Evolutionary conservation across 2,113 vertebrate species (phyloP).

Genomic region (Carlito syrichta): DNA sequence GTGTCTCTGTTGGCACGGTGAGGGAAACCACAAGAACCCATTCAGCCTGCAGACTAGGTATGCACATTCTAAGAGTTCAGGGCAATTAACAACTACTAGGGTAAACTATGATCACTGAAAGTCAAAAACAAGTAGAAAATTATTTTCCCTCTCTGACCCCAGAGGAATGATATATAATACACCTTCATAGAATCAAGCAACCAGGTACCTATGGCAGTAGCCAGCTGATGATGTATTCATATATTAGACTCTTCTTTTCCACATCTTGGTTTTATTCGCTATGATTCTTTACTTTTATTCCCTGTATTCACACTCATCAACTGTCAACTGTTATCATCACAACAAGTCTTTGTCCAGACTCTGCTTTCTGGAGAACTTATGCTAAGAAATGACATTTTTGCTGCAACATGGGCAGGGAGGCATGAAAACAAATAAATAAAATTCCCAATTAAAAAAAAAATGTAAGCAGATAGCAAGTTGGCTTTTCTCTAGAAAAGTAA

Average conservation of each 20-base stretch:
- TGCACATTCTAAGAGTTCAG: background rate
- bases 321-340: background rate
- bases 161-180: background rate
- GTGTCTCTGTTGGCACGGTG: background rate
- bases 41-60: background rate
- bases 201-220: accelerated
- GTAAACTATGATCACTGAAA: background rate
- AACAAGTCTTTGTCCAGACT: background rate
- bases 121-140: background rate
- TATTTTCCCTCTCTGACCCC: background rate
- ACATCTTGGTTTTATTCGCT: background rate
- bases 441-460: background rate
- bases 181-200: background rate
- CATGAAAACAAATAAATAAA: background rate
- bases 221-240: background rate
- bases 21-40: background rate
- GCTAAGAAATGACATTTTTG: background rate
- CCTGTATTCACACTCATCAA: background rate
- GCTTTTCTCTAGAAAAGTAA: background rate
- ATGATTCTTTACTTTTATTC: background rate
- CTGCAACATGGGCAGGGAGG: background rate
- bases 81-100: background rate
- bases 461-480: background rate
- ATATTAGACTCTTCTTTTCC: background rate
- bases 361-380: background rate